Conservation (phyloP, 37 sponge, comb jelly and placozoan genomes). For the Agelas oroides region DNA sequence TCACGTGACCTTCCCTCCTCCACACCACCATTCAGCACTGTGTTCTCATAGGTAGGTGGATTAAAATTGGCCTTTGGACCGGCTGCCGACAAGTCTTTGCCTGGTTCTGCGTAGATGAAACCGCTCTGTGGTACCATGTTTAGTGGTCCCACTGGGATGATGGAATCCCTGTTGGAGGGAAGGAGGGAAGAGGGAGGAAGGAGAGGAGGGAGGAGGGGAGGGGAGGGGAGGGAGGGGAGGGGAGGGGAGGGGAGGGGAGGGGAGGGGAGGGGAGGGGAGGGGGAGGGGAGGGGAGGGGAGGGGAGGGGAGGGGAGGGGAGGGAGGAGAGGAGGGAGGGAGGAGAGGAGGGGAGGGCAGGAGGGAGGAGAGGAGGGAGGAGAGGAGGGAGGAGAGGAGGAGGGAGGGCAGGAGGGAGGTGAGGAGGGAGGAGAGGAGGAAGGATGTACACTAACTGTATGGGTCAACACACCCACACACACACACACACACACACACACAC, state of each 20-base stretch:
- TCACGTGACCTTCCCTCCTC: not conserved
- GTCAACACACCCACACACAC: too few relatives aligned
- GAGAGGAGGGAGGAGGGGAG: not conserved
- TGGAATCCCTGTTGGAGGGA: constrained; percentile 21
- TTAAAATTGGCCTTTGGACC: not conserved
- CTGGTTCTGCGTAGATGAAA: constrained; percentile 7
- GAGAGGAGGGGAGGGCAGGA: too few relatives aligned
- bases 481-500: too few relatives aligned
- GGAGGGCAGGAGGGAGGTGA: too few relatives aligned
- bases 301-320: not conserved
- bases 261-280: too few relatives aligned
- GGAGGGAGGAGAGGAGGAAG: too few relatives aligned
- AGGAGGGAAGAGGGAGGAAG: not conserved
- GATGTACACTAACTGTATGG: too few relatives aligned
- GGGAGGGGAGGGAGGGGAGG: not conserved
- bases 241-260: not conserved
- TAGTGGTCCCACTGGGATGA: not conserved
- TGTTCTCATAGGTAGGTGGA: constrained; percentile 8
- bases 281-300: not conserved
- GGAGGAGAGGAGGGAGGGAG: not conserved
- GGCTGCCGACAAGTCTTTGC: not conserved
- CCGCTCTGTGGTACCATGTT: constrained; percentile 4
- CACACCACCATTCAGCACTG: not conserved
- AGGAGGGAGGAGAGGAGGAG: too few relatives aligned
- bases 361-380: too few relatives aligned